Base-by-base conservation (phyloP, 2,888 invertebrate genomes). In the Ceraclea dissimilis region DNA sequence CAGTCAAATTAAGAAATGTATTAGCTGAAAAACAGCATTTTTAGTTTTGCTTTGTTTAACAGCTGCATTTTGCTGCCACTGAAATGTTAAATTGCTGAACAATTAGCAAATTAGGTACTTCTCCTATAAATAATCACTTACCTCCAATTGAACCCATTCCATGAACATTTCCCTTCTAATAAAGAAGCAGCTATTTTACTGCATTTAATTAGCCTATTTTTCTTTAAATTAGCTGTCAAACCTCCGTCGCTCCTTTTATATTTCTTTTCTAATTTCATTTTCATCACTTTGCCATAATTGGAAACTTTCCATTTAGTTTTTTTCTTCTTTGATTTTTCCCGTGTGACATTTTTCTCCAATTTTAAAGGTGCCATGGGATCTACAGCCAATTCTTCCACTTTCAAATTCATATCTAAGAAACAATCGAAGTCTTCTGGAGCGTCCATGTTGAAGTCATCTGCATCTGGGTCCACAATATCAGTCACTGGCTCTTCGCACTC, bases 81-180 rank as follows among this genome's bases (percentile, higher is more conserved):
- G n/a, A n/a, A n/a, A n/a, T n/a, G n/a, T n/a, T n/a, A n/a, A n/a
- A n/a, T n/a, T n/a, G n/a, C n/a, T n/a, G n/a, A n/a, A n/a, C n/a
- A n/a, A n/a, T n/a, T n/a, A n/a, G n/a, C n/a, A n/a, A n/a, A n/a
- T n/a, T n/a, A n/a, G n/a, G n/a, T n/a, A n/a, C n/a, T n/a, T n/a
- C n/a, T n/a, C n/a, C n/a, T n/a, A n/a, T 6, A 26, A 26, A 26
- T 26, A 26, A 26, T 26, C 4, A 6, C 26, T 26, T 74, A 77
- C 76, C 75, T 72, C 76, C 75, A 76, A 66, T 67, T 67, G 63
- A 71, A 69, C 49, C 72, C 75, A 64, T 64, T 71, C 75, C 75
- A 77, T 34, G 65, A 53, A 65, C 71, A 76, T 60, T 71, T 70
- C 46, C 72, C 73, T 67, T 76, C 76, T 63, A 75, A 64, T 63